phyloP scores from a whole-genome alignment of 2,113 vertebrate species.

The Arizona elegans region DNA sequence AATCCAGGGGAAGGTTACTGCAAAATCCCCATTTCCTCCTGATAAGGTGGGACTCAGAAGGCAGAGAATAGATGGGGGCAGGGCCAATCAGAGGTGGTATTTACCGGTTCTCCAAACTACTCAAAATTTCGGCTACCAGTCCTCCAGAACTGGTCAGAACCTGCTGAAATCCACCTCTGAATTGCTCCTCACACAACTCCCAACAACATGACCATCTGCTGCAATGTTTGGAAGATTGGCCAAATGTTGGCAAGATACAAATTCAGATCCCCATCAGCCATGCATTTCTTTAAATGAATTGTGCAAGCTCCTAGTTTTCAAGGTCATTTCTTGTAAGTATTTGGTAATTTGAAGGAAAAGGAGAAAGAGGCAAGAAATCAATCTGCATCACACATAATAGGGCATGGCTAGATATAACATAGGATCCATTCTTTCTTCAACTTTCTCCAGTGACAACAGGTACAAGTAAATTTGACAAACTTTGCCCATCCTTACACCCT shows the following conservation, averaged over 20 bases:
- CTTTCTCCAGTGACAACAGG: neutral
- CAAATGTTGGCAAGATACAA: neutral
- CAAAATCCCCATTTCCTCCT: too few species aligned
- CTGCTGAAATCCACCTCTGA: too few species aligned
- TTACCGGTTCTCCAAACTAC: too few species aligned
- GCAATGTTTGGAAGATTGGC: neutral
- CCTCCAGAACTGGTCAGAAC: too few species aligned
- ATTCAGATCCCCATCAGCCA: neutral
- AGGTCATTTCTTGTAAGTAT: neutral
- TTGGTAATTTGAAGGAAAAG: neutral
- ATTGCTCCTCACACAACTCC: neutral
- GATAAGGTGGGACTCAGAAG: too few species aligned
- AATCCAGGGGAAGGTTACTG: too few species aligned
- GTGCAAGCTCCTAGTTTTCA: neutral
- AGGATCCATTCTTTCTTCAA: neutral
- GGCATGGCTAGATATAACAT: neutral
- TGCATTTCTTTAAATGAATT: neutral
- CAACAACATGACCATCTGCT: neutral
- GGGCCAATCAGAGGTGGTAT: too few species aligned
- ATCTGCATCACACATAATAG: neutral
- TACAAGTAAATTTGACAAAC: neutral
- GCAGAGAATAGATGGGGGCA: too few species aligned
- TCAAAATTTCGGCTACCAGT: too few species aligned
- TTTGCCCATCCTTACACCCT: neutral
- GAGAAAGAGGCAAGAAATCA: neutral